Evolutionary conservation across 2,797 vertebrate genomes (phyloP).

Genomic region (Paedocypris micromegethes): DNA sequence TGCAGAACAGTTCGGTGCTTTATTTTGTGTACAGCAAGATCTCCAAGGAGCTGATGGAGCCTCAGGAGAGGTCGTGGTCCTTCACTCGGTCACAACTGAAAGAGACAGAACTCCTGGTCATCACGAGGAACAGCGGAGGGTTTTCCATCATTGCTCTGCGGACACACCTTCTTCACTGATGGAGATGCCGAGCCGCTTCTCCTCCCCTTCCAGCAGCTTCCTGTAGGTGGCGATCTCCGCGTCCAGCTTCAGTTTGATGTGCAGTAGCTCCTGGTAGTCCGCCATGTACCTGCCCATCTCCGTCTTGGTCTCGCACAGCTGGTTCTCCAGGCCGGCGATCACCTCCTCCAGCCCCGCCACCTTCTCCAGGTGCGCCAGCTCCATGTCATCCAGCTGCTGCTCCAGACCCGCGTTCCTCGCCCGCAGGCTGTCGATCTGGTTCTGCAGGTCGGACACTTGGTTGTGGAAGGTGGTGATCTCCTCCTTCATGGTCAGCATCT

Average conservation of each 20-base stretch:
- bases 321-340: conserved; percentile 70
- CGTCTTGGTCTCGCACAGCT: conserved; percentile 74
- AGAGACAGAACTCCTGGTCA: neutral
- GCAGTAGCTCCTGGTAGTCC: conserved; percentile 68
- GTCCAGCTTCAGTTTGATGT: conserved; percentile 72
- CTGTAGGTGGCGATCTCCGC: conserved; percentile 79
- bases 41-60: neutral
- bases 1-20: too few relatives aligned
- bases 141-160: conserved; percentile 29
- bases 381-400: conserved; percentile 77
- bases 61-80: conserved; percentile 4
- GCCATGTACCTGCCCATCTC: conserved; percentile 67
- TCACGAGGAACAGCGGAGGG: neutral
- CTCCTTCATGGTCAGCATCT: conserved; percentile 71
- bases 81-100: conserved; percentile 25
- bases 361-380: conserved; percentile 69
- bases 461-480: conserved; percentile 70
- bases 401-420: conserved; percentile 68
- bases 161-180: conserved; percentile 44
- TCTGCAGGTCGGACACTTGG: conserved; percentile 73
- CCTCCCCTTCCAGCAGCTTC: conserved; percentile 77
- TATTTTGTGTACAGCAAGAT: too few relatives aligned
- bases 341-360: conserved; percentile 56
- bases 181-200: conserved; percentile 70
- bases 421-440: conserved; percentile 69